Conservation (phyloP, 2,797 vertebrate genomes). For the Eleutherodactylus coqui region DNA sequence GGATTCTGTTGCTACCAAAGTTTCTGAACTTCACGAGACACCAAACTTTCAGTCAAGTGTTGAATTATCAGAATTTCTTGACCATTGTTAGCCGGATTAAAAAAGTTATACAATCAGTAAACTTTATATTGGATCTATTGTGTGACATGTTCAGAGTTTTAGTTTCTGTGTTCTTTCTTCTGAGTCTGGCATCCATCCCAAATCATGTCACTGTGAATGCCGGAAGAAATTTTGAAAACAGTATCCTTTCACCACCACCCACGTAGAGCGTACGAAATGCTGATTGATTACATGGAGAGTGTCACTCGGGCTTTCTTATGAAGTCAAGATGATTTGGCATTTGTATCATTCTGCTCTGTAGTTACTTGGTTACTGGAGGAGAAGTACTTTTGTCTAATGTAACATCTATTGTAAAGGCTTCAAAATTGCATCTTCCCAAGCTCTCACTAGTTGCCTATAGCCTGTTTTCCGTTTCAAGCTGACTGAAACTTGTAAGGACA, state of each 20-base stretch:
- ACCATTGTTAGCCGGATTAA: neutral
- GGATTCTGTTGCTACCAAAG: neutral
- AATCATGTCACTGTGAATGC: slow-evolving; percentile 31
- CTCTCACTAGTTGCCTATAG: neutral
- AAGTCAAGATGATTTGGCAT: slow-evolving; percentile 67
- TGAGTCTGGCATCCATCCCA: slow-evolving; percentile 42
- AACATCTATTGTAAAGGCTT: slow-evolving; percentile 48
- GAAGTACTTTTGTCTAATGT: slow-evolving; percentile 50
- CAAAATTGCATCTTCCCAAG: slow-evolving; percentile 37
- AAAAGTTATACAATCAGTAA: neutral
- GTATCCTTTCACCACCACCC: slow-evolving; percentile 30
- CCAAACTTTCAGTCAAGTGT: neutral
- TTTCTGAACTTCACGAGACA: neutral
- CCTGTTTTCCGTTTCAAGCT: slow-evolving; percentile 14
- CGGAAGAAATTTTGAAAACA: slow-evolving; percentile 60
- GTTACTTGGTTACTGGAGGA: slow-evolving; percentile 12
- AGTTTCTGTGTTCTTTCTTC: slow-evolving; percentile 3
- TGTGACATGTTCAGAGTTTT: slow-evolving; percentile 29
- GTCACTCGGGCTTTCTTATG: slow-evolving; percentile 65
- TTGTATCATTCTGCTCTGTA: slow-evolving; percentile 57
- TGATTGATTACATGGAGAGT: slow-evolving; percentile 68
- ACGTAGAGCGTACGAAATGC: slow-evolving; percentile 57
- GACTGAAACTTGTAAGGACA: neutral
- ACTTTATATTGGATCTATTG: slow-evolving; percentile 23
- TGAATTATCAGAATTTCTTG: neutral